phyloP scores from a whole-genome alignment of 1,140 invertebrate species.

The Sycophila sp. region DNA sequence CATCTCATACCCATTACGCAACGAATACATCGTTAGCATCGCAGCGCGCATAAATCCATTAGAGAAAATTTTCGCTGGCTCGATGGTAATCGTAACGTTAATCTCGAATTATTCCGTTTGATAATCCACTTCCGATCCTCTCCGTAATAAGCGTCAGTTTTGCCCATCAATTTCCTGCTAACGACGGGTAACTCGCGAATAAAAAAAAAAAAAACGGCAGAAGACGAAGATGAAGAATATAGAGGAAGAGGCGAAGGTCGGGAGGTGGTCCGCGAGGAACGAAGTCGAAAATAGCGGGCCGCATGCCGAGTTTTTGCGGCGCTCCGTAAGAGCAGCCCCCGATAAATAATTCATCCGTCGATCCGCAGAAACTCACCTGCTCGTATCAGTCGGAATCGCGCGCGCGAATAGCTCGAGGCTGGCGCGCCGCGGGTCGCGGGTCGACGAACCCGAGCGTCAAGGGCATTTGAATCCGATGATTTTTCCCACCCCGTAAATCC shows the following conservation, averaged over 20 bases:
- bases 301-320: slow-evolving; percentile 10
- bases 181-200: no score
- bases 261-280: background rate
- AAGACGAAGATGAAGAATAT: background rate
- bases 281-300: background rate
- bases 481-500: no score
- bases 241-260: background rate
- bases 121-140: no score
- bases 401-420: background rate
- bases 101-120: no score
- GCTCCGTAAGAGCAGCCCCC: background rate
- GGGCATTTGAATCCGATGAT: background rate
- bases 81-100: no score
- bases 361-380: slow-evolving; percentile 16
- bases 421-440: background rate
- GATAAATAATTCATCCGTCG: slow-evolving; percentile 32
- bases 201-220: background rate
- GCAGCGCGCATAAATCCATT: no score
- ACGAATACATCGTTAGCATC: no score
- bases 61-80: no score
- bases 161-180: no score
- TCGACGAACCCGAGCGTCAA: slow-evolving; percentile 16
- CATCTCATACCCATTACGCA: no score
- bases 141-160: no score
- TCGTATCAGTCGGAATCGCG: background rate